Evolutionary conservation across 2,888 invertebrate species (phyloP).

Genomic region (Allacma fusca): DNA sequence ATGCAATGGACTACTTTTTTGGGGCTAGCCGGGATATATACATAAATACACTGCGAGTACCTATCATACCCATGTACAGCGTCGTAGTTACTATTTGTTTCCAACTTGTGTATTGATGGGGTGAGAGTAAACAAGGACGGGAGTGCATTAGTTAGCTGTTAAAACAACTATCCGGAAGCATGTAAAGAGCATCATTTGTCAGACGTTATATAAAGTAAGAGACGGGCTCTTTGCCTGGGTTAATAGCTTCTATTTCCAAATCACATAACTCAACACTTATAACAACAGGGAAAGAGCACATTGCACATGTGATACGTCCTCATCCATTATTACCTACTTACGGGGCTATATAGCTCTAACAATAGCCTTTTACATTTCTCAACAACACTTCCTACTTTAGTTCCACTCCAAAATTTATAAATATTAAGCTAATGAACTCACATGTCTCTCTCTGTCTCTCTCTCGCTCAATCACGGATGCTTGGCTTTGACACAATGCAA

Average conservation of each 20-base stretch:
- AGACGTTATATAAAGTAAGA: background rate
- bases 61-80: background rate
- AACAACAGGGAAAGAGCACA: too few relatives aligned
- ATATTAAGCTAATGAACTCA: constrained; percentile 7
- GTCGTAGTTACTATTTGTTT: background rate
- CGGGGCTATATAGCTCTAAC: background rate
- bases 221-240: background rate
- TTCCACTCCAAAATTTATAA: constrained; percentile 12
- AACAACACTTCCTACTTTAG: constrained; percentile 16
- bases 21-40: background rate
- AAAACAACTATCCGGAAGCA: constrained; percentile 9
- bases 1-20: background rate
- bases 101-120: background rate
- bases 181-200: constrained; percentile 16
- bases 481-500: background rate
- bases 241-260: constrained; percentile 6
- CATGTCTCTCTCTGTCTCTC: background rate
- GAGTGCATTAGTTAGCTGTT: background rate
- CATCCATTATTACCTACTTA: too few relatives aligned
- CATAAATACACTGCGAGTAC: background rate
- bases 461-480: background rate
- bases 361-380: constrained; percentile 6
- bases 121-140: background rate
- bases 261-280: constrained; percentile 4
- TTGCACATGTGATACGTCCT: too few relatives aligned